A percentile compares a stretch with the other conserved stretches of the same genome.
These are phyloP conservation scores for Eudorcas thomsonii DNA, from an alignment of 2,113 vertebrate genomes.

Conservation along the genomic window DNA sequence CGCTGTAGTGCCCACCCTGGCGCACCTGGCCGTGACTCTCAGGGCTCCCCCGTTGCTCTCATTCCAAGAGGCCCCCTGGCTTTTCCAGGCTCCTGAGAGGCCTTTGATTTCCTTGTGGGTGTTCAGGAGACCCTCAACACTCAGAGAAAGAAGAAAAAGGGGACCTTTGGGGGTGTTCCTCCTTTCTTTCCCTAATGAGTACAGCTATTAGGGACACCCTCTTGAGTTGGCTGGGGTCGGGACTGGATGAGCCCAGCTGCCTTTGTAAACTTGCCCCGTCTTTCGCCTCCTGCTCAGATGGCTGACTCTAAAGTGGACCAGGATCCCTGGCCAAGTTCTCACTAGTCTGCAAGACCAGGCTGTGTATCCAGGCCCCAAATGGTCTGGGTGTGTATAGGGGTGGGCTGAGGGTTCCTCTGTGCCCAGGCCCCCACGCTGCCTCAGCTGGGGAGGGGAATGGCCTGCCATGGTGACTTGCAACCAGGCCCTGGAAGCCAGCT, in stretches of 20 bases:
- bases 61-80: background rate
- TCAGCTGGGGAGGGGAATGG: background rate
- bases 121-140: background rate
- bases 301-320: background rate
- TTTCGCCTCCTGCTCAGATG: background rate
- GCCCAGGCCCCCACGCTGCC: background rate
- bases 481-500: background rate
- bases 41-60: background rate
- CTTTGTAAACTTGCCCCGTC: background rate
- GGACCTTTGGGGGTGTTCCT: background rate
- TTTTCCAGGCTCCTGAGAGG: background rate
- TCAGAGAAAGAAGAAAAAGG: background rate
- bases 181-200: background rate
- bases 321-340: background rate
- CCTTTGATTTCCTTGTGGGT: background rate
- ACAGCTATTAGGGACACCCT: background rate
- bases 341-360: background rate
- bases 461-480: background rate
- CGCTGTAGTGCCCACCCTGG: rapidly evolving
- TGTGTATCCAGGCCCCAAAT: background rate
- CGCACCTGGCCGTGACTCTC: background rate
- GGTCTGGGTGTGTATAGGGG: background rate
- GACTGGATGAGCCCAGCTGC: background rate
- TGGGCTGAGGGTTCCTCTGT: background rate
- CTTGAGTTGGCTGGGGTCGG: background rate